Base-by-base conservation (phyloP, 2,797 vertebrate genomes). In the Rostrhamus sociabilis region DNA sequence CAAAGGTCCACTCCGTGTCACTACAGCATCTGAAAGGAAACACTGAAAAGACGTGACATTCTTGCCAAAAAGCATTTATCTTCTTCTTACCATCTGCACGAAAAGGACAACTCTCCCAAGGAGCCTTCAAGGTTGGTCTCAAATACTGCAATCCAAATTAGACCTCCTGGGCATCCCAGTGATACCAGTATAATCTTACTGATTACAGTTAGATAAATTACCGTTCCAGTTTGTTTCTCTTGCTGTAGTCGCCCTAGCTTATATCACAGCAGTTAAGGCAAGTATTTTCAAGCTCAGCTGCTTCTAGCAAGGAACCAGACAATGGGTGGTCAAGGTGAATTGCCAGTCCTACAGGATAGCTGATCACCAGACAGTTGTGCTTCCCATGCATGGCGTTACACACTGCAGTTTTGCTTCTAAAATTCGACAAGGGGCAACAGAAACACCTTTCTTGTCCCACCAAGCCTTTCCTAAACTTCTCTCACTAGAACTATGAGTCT, bases 1-100 rank as follows among this genome's bases (percentile, higher is more conserved):
- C 68, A 91, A 93, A 93, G 86, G 94, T 71, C 81, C 81, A 74
- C 72, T 32, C 84, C 23, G 12, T 12, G 11, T 85, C 12, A 8
- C 64, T 85, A 64, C 52, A 87, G 40, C 86, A 85, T 77, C 73
- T 85, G 71, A 96, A 82, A 95, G 95, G 92, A 96, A 96, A 69
- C 40, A 48, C 43, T 83, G 75, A 36, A 73, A 93, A 94, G 86
- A 76, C 1, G 0, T 64, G 47, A 87, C 12, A 0, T 87, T 89
- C 89, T 59, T 89, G 89, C 91, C 95, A 94, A 89, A 87, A 94
- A 31, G 2, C 74, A 89, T 96, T 95, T 74, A 45, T 95, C 90
- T 93, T 91, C 56, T 55, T 75, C 63, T 88, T 59, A 55, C 50
- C 81, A 68, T 40, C 48, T 53, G 9, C 36, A 64, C 17, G 38